Percentiles rank a stretch among this genome's conserved stretches.
Conservation (phyloP, 37 sponge, comb jelly and placozoan species). For the Beroe ovata region DNA sequence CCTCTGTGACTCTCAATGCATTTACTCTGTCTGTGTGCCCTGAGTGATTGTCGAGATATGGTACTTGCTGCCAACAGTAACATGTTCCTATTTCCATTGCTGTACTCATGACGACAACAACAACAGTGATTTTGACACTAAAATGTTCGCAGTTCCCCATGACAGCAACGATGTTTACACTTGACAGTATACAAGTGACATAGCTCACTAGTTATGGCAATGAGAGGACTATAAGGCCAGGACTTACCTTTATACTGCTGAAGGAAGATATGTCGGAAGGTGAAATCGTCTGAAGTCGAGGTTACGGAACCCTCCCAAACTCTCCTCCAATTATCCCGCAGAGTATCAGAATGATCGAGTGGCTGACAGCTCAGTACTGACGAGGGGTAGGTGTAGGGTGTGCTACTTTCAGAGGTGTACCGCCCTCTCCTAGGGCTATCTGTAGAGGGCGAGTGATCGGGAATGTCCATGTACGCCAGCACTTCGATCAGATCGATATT, state of each 20-base stretch:
- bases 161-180: too few species aligned
- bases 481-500: slow-evolving; percentile 54
- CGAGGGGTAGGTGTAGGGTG: slow-evolving; percentile 52
- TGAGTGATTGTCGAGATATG: too few species aligned
- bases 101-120: too few species aligned
- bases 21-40: slow-evolving; percentile 78
- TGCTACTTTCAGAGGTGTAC: neutral
- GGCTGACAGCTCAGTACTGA: slow-evolving; percentile 16
- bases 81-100: too few species aligned
- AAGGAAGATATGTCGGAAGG: neutral
- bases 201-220: too few species aligned
- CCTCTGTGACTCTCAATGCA: slow-evolving; percentile 69
- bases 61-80: too few species aligned
- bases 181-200: too few species aligned
- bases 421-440: neutral
- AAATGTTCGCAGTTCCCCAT: too few species aligned
- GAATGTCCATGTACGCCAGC: slow-evolving; percentile 68
- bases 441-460: neutral
- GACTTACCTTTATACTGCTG: slow-evolving; percentile 36
- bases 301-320: slow-evolving; percentile 25
- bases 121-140: too few species aligned
- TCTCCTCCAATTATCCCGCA: slow-evolving; percentile 23
- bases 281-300: slow-evolving; percentile 20
- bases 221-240: too few species aligned
- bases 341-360: slow-evolving; percentile 38